A percentile compares a stretch with the other conserved stretches of the same genome.
phyloP scores from a whole-genome alignment of 2,888 invertebrate species.

The Leptinotarsa juncta region DNA sequence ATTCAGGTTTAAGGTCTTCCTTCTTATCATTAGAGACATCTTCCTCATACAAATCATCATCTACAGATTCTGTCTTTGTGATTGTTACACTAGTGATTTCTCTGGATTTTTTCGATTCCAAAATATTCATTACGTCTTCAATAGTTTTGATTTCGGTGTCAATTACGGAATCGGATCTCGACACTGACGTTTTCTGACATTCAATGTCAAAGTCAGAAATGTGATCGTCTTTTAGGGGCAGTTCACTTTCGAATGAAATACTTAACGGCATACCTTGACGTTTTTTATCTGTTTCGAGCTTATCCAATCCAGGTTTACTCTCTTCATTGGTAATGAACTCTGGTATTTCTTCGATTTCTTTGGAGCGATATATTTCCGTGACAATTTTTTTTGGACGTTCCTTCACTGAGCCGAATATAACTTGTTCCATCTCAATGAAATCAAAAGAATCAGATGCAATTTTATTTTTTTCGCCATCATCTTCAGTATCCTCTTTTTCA shows the following conservation, averaged over 20 bases:
- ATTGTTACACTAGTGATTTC: conserved; percentile 26
- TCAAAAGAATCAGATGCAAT: conserved; percentile 41
- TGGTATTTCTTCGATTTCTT: conserved; percentile 52
- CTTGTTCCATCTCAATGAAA: conserved; percentile 66
- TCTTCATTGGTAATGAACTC: conserved; percentile 61
- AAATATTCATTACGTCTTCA: conserved; percentile 62
- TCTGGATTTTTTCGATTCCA: conserved; percentile 47
- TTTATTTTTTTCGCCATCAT: conserved; percentile 30
- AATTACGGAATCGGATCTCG: conserved; percentile 60
- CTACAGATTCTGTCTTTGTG: not conserved
- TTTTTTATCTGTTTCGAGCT: conserved; percentile 49
- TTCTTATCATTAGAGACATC: not conserved
- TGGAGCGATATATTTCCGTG: not conserved
- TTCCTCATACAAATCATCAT: not conserved
- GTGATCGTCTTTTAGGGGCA: conserved; percentile 42
- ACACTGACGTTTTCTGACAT: conserved; percentile 51
- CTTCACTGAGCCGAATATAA: conserved; percentile 74
- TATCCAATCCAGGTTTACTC: conserved; percentile 60
- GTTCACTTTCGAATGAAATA: conserved; percentile 46
- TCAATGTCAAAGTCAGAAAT: conserved; percentile 42
- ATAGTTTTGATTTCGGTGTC: conserved; percentile 63
- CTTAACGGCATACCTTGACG: conserved; percentile 55
- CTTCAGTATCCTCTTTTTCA: not conserved
- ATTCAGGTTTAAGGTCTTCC: not conserved
- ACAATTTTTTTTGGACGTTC: conserved; percentile 63